A percentile compares a stretch with the other conserved stretches of the same genome.
These are phyloP conservation scores for Lytechinus pictus DNA, from an alignment of 35 echinoderm and acorn worm genomes.

Conservation along the genomic window DNA sequence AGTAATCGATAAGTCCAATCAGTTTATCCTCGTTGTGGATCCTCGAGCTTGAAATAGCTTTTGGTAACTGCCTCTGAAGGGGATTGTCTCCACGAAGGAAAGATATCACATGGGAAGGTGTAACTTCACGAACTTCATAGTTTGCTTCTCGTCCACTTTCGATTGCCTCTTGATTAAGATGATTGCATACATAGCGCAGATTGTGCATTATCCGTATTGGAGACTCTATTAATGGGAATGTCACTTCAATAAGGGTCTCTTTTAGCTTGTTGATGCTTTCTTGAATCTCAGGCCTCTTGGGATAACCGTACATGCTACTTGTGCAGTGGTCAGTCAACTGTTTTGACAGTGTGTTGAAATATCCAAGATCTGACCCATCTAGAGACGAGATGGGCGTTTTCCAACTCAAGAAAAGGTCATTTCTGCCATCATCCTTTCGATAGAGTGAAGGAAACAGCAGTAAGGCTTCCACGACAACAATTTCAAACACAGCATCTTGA, in stretches of 20 bases:
- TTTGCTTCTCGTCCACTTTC: neutral
- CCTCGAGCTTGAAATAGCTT: neutral
- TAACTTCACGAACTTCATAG: conserved; percentile 53
- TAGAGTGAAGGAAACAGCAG: too few relatives aligned
- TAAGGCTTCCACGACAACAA: neutral
- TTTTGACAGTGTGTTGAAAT: neutral
- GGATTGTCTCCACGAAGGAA: conserved; percentile 39
- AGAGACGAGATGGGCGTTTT: neutral
- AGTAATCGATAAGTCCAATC: conserved; percentile 39
- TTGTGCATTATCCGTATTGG: neutral
- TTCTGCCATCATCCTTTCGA: too few relatives aligned
- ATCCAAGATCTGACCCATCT: conserved; percentile 21
- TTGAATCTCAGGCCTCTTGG: neutral
- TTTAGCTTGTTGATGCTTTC: neutral
- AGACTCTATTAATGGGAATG: conserved; percentile 53
- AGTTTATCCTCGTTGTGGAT: conserved; percentile 2
- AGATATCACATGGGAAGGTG: conserved; percentile 17
- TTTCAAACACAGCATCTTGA: neutral
- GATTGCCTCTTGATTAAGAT: neutral
- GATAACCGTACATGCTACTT: neutral
- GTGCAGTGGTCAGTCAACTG: neutral
- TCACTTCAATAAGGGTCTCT: conserved; percentile 39
- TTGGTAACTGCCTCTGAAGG: conserved; percentile 8
- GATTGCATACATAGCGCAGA: neutral
- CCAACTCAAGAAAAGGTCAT: neutral